A percentile compares a stretch with the other conserved stretches of the same genome.
Conservation (phyloP, 1,140 invertebrate genomes). For the Pogonomyrmex californicus region DNA sequence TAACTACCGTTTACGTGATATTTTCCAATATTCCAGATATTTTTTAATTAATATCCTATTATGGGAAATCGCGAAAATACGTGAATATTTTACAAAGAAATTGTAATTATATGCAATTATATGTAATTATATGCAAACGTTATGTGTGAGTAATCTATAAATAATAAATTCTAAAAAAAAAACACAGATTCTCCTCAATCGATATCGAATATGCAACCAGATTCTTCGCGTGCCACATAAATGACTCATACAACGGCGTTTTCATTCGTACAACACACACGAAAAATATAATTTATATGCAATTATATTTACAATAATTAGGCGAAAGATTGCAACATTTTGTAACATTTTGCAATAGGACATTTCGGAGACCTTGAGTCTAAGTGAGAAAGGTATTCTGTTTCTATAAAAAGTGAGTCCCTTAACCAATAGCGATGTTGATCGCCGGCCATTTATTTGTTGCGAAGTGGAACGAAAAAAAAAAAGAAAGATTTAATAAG, state of each 20-base stretch:
- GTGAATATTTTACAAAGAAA: neutral
- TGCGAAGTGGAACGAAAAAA: constrained; percentile 22
- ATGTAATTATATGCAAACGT: neutral
- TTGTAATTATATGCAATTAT: neutral
- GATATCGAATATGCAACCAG: neutral
- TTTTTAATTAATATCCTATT: neutral
- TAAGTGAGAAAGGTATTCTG: neutral
- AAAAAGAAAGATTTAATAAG: constrained; percentile 24
- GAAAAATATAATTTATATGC: constrained; percentile 10
- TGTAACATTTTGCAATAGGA: neutral
- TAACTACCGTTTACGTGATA: neutral
- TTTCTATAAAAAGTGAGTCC: neutral
- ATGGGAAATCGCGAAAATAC: neutral
- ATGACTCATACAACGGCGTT: neutral
- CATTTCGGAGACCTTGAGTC: neutral
- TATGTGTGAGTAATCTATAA: neutral
- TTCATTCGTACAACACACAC: neutral
- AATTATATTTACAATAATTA: neutral
- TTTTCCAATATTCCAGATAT: neutral
- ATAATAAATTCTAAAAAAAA: constrained; percentile 19
- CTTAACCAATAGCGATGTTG: neutral
- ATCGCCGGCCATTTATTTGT: constrained; percentile 21
- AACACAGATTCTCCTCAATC: neutral
- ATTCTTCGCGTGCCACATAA: neutral
- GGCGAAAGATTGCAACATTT: neutral